Evolutionary conservation across 2,113 vertebrate genomes (phyloP), one percentile per base, ranked within the genome.

Genomic region (Gymnarchus niloticus): DNA sequence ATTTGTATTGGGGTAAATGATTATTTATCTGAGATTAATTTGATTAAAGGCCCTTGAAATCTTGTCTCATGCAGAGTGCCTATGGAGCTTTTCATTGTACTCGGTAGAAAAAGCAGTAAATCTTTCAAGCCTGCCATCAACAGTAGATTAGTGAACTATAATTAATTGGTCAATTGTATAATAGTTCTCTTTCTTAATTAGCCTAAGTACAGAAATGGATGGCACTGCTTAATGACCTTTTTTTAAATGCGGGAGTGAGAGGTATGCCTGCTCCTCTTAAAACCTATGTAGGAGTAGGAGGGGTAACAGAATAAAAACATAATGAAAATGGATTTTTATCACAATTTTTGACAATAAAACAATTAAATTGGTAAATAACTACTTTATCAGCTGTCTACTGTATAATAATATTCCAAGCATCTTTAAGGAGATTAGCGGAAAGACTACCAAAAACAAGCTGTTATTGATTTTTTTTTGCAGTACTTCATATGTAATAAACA

Each of bases 1-100:
- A 91, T 94, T 91, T 87, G 88, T 89, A 89, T 90, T 84, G 80
- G 89, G 87, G 91, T 89, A 91, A 93, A 92, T 87, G 88, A 90
- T 92, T 94, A 93, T 93, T 93, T 93, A 94, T 94, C 91, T 91
- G 87, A 91, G 92, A 94, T 92, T 93, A 92, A 92, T 93, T 92
- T 89, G 92, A 93, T 93, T 91, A 93, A 91, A 92, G 91, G 91
- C 88, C 90, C 90, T 91, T 92, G 91, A 92, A 93, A 91, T 91
- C 91, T 91, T 76, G 83, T 91, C 89, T 90, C 76, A 88, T 90
- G 87, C 86, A 89, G 89, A 91, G 89, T 78, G 90, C 92, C 91
- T 77, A 90, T 91, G 90, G 91, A 92, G 91, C 88, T 90, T 91
- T 87, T 91, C 90, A 89, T 92, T 91, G 91, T 91, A 89, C 85